These are phyloP conservation scores for Trichogramma pretiosum DNA, from an alignment of 1,140 invertebrate genomes.

Conservation along the genomic window DNA sequence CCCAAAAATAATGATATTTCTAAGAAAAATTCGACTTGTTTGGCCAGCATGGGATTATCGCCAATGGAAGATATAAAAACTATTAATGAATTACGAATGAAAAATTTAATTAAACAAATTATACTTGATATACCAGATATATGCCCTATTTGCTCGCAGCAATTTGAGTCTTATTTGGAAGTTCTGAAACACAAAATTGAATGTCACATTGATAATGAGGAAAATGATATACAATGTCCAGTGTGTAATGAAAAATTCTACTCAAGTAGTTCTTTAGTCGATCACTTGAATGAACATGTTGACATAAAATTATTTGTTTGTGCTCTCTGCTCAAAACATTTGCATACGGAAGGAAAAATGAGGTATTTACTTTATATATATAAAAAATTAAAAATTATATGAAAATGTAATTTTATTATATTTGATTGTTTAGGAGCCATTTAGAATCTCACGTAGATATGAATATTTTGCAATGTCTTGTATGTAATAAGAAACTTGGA, in stretches of 20 bases:
- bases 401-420: background rate
- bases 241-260: slow-evolving; percentile 11
- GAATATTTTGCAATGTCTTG: slow-evolving; percentile 2
- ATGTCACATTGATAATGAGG: background rate
- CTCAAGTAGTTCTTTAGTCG: background rate
- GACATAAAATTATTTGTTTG: slow-evolving; percentile 8
- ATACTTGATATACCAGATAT: slow-evolving; percentile 8
- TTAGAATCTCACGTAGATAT: slow-evolving; percentile 10
- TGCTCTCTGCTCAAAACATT: slow-evolving; percentile 1
- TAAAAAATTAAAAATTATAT: background rate
- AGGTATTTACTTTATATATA: slow-evolving; percentile 3
- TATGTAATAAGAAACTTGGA: slow-evolving; percentile 3
- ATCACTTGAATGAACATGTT: slow-evolving; percentile 9
- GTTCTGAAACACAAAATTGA: slow-evolving; percentile 12
- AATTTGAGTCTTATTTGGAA: slow-evolving; percentile 6
- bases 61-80: background rate
- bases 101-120: slow-evolving; percentile 3
- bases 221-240: slow-evolving; percentile 7
- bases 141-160: slow-evolving; percentile 5
- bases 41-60: background rate
- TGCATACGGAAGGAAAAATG: slow-evolving; percentile 9
- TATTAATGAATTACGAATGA: slow-evolving; percentile 1
- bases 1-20: background rate
- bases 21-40: background rate
- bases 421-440: slow-evolving; percentile 2